phyloP scores from a whole-genome alignment of 1,140 invertebrate species.

The Tetragnatha versicolor region DNA sequence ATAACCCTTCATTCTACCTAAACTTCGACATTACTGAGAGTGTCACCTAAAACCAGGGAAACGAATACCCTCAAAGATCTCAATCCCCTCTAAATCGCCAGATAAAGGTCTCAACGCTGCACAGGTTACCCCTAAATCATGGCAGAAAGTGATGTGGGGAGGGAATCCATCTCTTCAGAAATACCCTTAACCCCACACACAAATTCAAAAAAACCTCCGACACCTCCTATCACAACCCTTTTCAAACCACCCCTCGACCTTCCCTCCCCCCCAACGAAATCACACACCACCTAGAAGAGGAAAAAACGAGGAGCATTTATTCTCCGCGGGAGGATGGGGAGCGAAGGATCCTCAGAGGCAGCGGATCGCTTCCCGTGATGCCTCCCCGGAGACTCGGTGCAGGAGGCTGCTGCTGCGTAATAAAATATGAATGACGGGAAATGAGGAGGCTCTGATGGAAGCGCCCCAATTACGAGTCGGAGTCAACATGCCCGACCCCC shows the following conservation, averaged over 20 bases:
- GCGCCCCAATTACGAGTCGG: conserved; percentile 43
- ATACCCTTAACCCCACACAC: too few species aligned
- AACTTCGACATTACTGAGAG: too few species aligned
- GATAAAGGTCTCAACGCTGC: too few species aligned
- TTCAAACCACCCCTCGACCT: not conserved
- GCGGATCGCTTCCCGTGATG: conserved; percentile 51
- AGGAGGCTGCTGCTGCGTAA: conserved; percentile 11
- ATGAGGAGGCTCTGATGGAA: conserved; percentile 51
- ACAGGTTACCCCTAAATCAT: too few species aligned
- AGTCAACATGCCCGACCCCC: conserved; percentile 46
- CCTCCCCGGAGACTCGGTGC: conserved; percentile 39
- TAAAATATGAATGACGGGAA: conserved; percentile 56
- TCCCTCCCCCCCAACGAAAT: not conserved
- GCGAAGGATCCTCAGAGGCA: not conserved
- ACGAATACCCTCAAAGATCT: too few species aligned
- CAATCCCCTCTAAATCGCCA: too few species aligned
- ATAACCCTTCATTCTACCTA: too few species aligned
- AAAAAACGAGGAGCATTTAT: conserved; percentile 47
- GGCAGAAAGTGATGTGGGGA: too few species aligned
- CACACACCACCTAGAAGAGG: not conserved
- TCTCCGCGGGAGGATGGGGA: conserved; percentile 21
- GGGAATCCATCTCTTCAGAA: too few species aligned
- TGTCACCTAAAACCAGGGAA: too few species aligned
- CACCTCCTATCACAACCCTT: too few species aligned
- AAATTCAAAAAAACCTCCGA: too few species aligned